Conservation (phyloP, 2,888 invertebrate species). For the Toxonevra muliebris region DNA sequence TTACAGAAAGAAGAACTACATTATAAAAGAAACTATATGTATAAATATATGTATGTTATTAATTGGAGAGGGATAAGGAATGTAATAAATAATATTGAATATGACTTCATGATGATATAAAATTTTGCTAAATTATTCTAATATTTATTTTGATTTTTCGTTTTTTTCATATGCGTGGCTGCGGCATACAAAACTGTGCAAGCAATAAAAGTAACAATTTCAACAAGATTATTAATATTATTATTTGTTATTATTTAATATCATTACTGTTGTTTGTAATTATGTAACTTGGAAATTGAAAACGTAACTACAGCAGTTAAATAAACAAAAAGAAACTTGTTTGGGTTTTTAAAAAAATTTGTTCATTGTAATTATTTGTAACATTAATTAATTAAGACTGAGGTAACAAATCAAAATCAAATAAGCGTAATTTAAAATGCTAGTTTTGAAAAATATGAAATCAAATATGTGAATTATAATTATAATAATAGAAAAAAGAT, state of each 20-base stretch:
- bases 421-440: no score
- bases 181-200: slow-evolving; percentile 67
- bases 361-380: no score
- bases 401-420: no score
- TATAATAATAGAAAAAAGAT: no score
- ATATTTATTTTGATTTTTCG: slow-evolving; percentile 35
- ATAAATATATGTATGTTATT: no score
- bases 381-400: no score
- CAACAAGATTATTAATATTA: slow-evolving; percentile 13
- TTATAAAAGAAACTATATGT: no score
- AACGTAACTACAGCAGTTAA: slow-evolving; percentile 38
- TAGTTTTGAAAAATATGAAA: no score
- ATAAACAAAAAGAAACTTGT: slow-evolving; percentile 5
- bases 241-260: slow-evolving; percentile 3
- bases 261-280: slow-evolving; percentile 8
- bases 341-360: no score
- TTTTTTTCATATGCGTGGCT: slow-evolving; percentile 63
- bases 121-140: slow-evolving; percentile 31
- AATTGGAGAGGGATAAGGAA: not conserved
- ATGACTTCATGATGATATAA: slow-evolving; percentile 13
- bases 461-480: no score
- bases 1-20: not conserved
- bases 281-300: slow-evolving; percentile 7
- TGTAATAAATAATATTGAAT: not conserved
- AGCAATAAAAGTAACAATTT: slow-evolving; percentile 58